Base-by-base conservation (phyloP, 53 echinoderm and acorn worm genomes). In the Apostichopus leukothele region DNA sequence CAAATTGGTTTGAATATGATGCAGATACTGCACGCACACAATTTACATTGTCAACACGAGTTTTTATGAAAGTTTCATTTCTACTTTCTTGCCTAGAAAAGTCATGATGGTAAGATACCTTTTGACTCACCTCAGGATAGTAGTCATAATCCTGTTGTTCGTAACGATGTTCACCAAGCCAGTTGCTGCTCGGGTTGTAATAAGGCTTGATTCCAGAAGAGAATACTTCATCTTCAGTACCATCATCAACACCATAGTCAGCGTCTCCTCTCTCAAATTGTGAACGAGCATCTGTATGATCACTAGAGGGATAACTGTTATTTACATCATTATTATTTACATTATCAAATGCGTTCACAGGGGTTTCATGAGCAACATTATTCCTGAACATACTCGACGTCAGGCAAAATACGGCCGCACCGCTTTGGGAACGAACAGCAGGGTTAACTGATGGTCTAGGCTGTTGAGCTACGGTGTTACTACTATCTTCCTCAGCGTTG, bases 101-200 rank as follows among this genome's bases (percentile, higher is more conserved):
- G 59, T 87, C 75, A 75, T 87, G 75, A 87, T 74, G 26, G 51
- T 75, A 87, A 74, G 88, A 75, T 21, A 74, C 88, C 21, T 20
- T 75, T 20, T 87, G 88, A 87, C 88, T 75, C 75, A 87, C 88
- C 88, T 54, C 74, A 51, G 74, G 53, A 11, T 75, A 57, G 21
- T 87, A 54, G 18, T 67, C 67, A 51, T 67, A 67, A 39, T 63
- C 9, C 10, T 85, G 67, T 67, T 66, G 85, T 67, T 85, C 63
- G 50, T 67, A 27, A 66, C 8, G 60, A 60, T 60, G 18, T 57
- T 85, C 60, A 26, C 85, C 67, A 26, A 85, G 11, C 85, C 85
- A 85, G 85, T 85, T 67, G 60, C 85, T 85, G 75, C 88, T 87
- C 23, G 88, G 88, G 12, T 75, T 87, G 75, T 87, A 87, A 18